Percentiles rank a stretch among this genome's conserved stretches.
Conservation (phyloP, 1,140 invertebrate genomes). For the Hermetia illucens region DNA sequence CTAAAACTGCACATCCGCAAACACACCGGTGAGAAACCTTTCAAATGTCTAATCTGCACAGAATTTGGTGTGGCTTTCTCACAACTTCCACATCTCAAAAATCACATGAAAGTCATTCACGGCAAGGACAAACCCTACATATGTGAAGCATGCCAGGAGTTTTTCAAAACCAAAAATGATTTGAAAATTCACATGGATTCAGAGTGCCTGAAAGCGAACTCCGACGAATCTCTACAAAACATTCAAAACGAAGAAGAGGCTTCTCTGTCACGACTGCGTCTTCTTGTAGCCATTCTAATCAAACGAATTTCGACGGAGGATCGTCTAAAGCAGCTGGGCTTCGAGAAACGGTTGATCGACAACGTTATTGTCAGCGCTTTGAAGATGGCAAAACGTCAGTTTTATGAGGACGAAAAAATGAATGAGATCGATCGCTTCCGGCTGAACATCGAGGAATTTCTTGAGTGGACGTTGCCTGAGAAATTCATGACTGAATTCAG, state of each 20-base stretch:
- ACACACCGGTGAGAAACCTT: slow-evolving; percentile 70
- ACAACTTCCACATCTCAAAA: slow-evolving; percentile 65
- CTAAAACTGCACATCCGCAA: slow-evolving; percentile 61
- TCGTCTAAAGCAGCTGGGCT: slow-evolving; percentile 57
- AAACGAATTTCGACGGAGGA: slow-evolving; percentile 69
- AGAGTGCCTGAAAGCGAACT: slow-evolving; percentile 19
- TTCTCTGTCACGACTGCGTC: slow-evolving; percentile 61
- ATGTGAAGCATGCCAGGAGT: slow-evolving; percentile 51
- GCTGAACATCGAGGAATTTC: slow-evolving; percentile 56
- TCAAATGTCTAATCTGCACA: slow-evolving; percentile 52
- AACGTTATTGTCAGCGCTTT: slow-evolving; percentile 66
- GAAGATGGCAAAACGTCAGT: slow-evolving; percentile 50
- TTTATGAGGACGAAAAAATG: slow-evolving; percentile 37
- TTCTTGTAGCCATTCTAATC: slow-evolving; percentile 59
- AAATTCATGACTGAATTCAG: slow-evolving; percentile 61
- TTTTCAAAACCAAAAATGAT: slow-evolving; percentile 61
- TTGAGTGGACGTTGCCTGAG: slow-evolving; percentile 67
- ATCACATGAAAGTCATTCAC: slow-evolving; percentile 69
- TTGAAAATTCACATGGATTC: slow-evolving; percentile 32
- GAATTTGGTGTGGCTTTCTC: slow-evolving; percentile 55
- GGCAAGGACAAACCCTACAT: slow-evolving; percentile 57
- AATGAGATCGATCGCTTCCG: slow-evolving; percentile 45
- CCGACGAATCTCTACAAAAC: neutral
- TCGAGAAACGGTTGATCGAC: slow-evolving; percentile 68
- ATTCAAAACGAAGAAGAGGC: slow-evolving; percentile 5